Evolutionary conservation across 2,797 vertebrate genomes (phyloP).

Genomic region (Mormyrops boulengeri): DNA sequence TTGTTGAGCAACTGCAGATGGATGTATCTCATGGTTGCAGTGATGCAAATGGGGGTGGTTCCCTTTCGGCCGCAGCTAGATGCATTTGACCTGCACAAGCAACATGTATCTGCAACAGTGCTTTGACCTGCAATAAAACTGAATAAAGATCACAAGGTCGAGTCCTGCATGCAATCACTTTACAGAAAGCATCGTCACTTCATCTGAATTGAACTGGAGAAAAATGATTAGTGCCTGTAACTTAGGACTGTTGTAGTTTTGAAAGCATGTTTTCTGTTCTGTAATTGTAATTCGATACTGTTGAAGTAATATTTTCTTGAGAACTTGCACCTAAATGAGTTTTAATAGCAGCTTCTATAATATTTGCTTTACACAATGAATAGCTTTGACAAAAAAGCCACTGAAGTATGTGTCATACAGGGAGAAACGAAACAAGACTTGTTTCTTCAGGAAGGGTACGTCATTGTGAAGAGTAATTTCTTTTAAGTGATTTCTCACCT

Average conservation of each 20-base stretch:
- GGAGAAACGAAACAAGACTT: background rate
- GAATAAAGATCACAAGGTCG: background rate
- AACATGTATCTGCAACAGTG: too few species aligned
- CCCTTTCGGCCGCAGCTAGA: slow-evolving; percentile 13
- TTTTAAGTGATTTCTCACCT: background rate
- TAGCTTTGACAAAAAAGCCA: background rate
- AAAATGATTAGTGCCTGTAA: background rate
- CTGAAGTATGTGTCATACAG: background rate
- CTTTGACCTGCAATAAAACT: background rate
- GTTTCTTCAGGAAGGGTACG: background rate
- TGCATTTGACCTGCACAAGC: background rate
- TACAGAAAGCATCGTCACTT: background rate
- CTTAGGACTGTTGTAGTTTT: background rate
- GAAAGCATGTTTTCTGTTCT: background rate
- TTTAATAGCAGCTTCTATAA: background rate
- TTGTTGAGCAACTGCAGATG: slow-evolving; percentile 54
- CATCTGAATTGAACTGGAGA: background rate
- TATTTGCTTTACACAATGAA: background rate
- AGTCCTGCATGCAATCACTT: background rate
- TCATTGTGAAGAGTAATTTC: background rate
- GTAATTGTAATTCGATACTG: background rate
- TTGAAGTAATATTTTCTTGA: background rate
- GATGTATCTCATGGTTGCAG: slow-evolving; percentile 41
- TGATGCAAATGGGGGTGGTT: slow-evolving; percentile 44
- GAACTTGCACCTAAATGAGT: background rate